A percentile compares a stretch with the other conserved stretches of the same genome.
These are phyloP conservation scores for Trissonchulus latispiculum DNA, from an alignment of 2,888 invertebrate species.

Conservation along the genomic window DNA sequence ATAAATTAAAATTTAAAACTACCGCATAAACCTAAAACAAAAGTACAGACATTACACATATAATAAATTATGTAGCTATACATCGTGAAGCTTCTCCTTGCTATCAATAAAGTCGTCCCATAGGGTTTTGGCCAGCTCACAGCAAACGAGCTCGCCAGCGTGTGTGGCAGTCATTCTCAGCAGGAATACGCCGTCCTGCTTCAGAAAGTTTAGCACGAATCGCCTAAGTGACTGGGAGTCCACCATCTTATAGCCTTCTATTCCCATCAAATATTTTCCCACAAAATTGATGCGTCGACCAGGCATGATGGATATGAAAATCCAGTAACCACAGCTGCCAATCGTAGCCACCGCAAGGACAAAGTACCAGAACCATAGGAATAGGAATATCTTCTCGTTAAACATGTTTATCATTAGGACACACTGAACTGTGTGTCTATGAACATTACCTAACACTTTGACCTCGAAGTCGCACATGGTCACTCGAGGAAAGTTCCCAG, in stretches of 20 bases:
- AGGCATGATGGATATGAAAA: constrained; percentile 34
- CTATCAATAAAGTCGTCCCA: constrained; percentile 32
- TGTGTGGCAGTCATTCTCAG: too few species aligned
- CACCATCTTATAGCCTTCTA: constrained; percentile 45
- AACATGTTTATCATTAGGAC: constrained; percentile 16
- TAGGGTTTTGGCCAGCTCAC: constrained; percentile 34
- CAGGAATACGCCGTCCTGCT: constrained; percentile 37
- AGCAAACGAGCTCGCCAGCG: constrained; percentile 41
- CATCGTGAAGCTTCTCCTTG: constrained; percentile 20
- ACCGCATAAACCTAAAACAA: too few species aligned
- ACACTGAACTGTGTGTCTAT: constrained; percentile 7
- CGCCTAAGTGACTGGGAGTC: constrained; percentile 19
- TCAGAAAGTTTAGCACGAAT: constrained; percentile 20
- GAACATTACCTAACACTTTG: not conserved
- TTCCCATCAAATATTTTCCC: constrained; percentile 42
- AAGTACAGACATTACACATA: too few species aligned
- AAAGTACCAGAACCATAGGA: constrained; percentile 44
- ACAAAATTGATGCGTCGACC: constrained; percentile 43
- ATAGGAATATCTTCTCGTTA: too few species aligned
- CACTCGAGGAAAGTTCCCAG: constrained; percentile 37
- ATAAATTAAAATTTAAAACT: too few species aligned
- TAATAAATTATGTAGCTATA: not conserved
- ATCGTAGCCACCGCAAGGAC: constrained; percentile 23
- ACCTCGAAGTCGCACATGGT: not conserved
- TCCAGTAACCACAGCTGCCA: constrained; percentile 25